phyloP scores from a whole-genome alignment of 2,113 vertebrate genomes.

The Lophura nycthemera region DNA sequence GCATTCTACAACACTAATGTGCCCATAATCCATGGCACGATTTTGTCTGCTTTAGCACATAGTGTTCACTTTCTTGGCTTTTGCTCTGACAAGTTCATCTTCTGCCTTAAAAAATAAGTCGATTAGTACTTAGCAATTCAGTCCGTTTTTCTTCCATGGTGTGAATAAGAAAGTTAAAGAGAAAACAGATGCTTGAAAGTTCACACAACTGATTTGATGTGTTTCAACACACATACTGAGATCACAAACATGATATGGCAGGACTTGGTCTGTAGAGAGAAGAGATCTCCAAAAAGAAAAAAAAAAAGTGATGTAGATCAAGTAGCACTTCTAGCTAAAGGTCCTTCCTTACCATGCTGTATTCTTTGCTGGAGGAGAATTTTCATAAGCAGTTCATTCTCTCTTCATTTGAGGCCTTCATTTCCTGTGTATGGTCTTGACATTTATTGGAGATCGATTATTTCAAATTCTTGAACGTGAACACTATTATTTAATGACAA shows the following conservation, averaged over 20 bases:
- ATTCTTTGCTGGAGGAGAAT: not conserved
- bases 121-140: not conserved
- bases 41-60: not conserved
- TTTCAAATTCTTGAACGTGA: conserved; percentile 9
- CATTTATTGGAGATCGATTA: not conserved
- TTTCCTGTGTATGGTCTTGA: not conserved
- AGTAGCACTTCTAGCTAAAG: not conserved
- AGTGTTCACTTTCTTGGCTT: not conserved
- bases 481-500: not conserved
- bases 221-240: not conserved
- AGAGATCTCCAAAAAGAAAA: not conserved
- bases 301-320: not conserved
- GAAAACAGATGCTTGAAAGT: not conserved
- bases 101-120: not conserved
- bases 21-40: not conserved
- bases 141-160: not conserved
- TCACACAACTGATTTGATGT: not conserved
- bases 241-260: not conserved
- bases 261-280: not conserved
- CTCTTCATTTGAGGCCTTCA: not conserved
- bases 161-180: not conserved
- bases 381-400: not conserved
- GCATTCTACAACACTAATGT: not conserved
- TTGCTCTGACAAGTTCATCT: not conserved
- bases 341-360: not conserved